Conservation (phyloP, 2,888 invertebrate species). For the Watsonalla cultraria region DNA sequence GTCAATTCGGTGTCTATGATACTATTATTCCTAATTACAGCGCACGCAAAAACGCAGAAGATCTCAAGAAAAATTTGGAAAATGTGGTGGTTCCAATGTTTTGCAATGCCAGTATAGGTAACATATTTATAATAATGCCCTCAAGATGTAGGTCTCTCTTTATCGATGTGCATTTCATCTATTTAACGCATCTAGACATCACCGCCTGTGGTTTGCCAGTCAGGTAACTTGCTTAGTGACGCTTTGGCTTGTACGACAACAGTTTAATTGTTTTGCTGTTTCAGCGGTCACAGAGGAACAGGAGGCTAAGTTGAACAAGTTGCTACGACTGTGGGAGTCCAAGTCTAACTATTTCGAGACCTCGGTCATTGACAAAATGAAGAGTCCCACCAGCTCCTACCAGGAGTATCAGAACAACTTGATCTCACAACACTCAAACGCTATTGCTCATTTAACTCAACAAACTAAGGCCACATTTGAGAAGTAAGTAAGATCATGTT, state of each 20-base stretch:
- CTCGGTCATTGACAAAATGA: constrained; percentile 90
- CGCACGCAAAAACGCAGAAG: constrained; percentile 96
- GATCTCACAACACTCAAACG: constrained; percentile 87
- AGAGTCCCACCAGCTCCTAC: constrained; percentile 92
- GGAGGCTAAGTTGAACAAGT: constrained; percentile 93
- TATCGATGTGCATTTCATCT: constrained; percentile 68
- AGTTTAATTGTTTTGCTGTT: constrained; percentile 67
- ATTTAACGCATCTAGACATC: constrained; percentile 62
- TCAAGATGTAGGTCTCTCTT: constrained; percentile 72
- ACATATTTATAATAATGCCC: constrained; percentile 78
- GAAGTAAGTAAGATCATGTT: constrained; percentile 63
- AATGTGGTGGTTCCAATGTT: constrained; percentile 98
- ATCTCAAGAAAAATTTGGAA: constrained; percentile 95
- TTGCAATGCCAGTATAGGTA: constrained; percentile 92
- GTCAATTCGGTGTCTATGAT: constrained; percentile 72
- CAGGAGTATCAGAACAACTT: constrained; percentile 92
- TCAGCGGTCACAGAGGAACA: constrained; percentile 91
- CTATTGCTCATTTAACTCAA: constrained; percentile 86
- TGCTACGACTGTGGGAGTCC: constrained; percentile 97
- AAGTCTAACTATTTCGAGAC: constrained; percentile 93
- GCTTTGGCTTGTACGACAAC: constrained; percentile 53
- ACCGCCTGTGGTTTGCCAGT: constrained; percentile 65
- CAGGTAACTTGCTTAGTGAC: constrained; percentile 72
- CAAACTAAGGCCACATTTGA: constrained; percentile 92
- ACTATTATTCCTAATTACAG: constrained; percentile 83